Percentiles rank a stretch among this genome's conserved stretches.
Evolutionary conservation across 2,888 invertebrate species (phyloP).

Genomic region (Lepidochrysops patricia): DNA sequence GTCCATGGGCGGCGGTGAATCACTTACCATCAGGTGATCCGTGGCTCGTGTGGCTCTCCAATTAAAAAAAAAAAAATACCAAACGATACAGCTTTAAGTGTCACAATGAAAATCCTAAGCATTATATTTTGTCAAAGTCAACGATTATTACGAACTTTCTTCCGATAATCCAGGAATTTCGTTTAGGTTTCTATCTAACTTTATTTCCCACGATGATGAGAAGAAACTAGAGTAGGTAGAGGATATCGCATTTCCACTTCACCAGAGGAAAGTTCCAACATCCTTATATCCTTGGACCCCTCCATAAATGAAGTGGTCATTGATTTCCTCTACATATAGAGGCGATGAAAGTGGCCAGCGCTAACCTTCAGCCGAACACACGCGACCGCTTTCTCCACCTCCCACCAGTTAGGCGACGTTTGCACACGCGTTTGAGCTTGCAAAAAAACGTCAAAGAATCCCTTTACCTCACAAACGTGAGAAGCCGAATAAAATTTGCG

Average conservation of each 20-base stretch:
- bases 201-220: too few species aligned
- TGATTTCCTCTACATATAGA: conserved; percentile 42
- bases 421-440: background rate
- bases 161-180: too few species aligned
- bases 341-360: conserved; percentile 58
- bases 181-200: too few species aligned
- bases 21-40: too few species aligned
- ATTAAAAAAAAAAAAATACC: background rate
- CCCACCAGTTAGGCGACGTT: conserved; percentile 22
- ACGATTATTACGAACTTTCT: too few species aligned
- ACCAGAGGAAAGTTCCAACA: background rate
- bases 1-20: too few species aligned
- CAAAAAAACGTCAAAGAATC: background rate
- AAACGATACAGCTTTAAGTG: too few species aligned
- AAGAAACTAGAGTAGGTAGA: too few species aligned
- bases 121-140: too few species aligned
- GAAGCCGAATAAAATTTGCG: background rate
- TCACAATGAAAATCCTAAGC: too few species aligned
- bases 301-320: conserved; percentile 12
- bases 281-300: background rate
- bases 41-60: background rate
- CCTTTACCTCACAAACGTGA: background rate
- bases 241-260: background rate
- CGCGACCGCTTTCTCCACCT: conserved; percentile 63
- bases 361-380: conserved; percentile 58